Conservation (phyloP, 2,888 invertebrate genomes). For the Ametastegia equiseti region DNA sequence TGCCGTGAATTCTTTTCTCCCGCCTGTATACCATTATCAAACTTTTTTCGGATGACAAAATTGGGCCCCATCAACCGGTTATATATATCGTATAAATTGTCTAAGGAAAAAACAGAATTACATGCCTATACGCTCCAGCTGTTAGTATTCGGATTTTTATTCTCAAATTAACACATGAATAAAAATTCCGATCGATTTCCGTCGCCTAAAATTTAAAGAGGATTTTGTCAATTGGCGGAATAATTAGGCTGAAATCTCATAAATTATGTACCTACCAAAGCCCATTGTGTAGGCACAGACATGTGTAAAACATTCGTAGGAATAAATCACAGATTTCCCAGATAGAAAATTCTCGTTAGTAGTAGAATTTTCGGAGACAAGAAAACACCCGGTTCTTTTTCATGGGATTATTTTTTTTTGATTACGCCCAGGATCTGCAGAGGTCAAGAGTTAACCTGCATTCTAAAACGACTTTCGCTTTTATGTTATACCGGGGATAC, state of each 20-base stretch:
- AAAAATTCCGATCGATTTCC: not conserved
- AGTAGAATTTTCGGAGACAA: not conserved
- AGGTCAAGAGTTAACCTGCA: slow-evolving; percentile 40
- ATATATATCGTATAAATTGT: not conserved
- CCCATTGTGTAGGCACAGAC: slow-evolving; percentile 9
- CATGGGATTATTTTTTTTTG: not conserved
- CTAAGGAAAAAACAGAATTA: not conserved
- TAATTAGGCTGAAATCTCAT: slow-evolving; percentile 12
- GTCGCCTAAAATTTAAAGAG: not conserved
- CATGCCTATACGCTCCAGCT: not conserved
- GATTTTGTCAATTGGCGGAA: slow-evolving; percentile 28
- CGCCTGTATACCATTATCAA: not conserved
- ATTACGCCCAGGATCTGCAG: slow-evolving; percentile 29
- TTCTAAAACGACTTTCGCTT: not conserved
- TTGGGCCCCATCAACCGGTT: not conserved
- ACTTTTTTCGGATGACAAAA: not conserved
- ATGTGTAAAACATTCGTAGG: slow-evolving; percentile 42
- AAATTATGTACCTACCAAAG: not conserved
- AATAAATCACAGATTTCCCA: slow-evolving; percentile 38
- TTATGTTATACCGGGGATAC: not conserved
- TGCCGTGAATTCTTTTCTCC: slow-evolving; percentile 18
- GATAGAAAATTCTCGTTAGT: not conserved
- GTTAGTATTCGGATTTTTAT: not conserved
- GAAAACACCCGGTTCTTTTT: slow-evolving; percentile 17
- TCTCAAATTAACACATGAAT: not conserved